Percentiles rank a stretch among this genome's conserved stretches.
Evolutionary conservation across 2,113 vertebrate species (phyloP).

Genomic region (Vimba vimba): DNA sequence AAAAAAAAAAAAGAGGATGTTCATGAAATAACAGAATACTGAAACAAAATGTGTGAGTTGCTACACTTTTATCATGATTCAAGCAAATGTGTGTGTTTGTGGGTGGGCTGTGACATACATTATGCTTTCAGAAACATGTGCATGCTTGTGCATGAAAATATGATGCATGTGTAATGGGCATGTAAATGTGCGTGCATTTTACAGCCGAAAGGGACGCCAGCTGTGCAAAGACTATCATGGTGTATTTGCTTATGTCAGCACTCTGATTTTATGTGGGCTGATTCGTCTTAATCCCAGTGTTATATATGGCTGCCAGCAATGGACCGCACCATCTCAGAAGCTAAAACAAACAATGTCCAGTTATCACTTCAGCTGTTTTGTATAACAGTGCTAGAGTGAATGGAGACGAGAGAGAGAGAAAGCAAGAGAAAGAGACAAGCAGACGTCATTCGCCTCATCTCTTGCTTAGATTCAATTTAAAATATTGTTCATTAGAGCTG

Average conservation of each 20-base stretch:
- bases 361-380: neutral
- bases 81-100: neutral
- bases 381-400: neutral
- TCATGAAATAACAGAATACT: no score
- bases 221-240: neutral
- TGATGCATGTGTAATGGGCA: conserved; percentile 18
- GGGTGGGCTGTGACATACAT: neutral
- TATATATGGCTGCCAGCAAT: conserved; percentile 28
- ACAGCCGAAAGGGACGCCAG: conserved; percentile 13
- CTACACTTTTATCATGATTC: neutral
- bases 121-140: neutral
- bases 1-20: neutral
- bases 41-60: neutral
- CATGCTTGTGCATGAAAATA: conserved; percentile 14
- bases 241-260: conserved; percentile 49
- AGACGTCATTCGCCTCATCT: neutral
- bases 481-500: neutral
- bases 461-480: neutral
- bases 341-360: conserved; percentile 24
- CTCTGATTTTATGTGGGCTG: conserved; percentile 29
- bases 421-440: neutral
- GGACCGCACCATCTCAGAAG: neutral
- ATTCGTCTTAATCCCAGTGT: conserved; percentile 40
- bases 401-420: neutral
- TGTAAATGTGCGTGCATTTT: conserved; percentile 10